These are phyloP conservation scores for Natrix natrix DNA, from an alignment of 2,797 vertebrate genomes.

Conservation along the genomic window DNA sequence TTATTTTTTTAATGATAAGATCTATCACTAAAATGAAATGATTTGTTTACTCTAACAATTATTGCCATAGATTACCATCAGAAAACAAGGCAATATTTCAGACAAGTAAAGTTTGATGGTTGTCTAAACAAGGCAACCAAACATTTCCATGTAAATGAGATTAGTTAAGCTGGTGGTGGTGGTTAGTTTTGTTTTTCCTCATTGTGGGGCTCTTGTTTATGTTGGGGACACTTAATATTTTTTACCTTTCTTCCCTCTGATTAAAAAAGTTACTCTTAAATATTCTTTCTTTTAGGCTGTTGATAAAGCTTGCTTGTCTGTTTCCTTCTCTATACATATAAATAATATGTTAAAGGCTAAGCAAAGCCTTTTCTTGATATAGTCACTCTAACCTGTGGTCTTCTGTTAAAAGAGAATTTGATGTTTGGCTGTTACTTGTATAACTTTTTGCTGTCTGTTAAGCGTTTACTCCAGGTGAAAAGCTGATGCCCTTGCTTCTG, in stretches of 20 bases:
- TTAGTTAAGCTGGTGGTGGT: constrained; percentile 7
- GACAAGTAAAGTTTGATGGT: constrained; percentile 50
- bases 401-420: background rate
- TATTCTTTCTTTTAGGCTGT: background rate
- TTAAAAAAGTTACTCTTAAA: background rate
- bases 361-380: background rate
- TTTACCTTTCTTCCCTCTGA: background rate
- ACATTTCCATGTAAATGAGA: constrained; percentile 50
- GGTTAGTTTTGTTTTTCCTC: constrained; percentile 19
- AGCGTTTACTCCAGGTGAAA: background rate
- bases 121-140: constrained; percentile 41
- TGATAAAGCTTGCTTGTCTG: background rate
- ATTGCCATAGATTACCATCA: constrained; percentile 28
- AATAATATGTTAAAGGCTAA: background rate
- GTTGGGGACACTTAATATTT: background rate
- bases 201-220: background rate
- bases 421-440: background rate
- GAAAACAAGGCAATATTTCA: constrained; percentile 45
- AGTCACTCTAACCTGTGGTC: background rate
- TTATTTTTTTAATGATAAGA: background rate
- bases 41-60: constrained; percentile 51
- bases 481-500: background rate
- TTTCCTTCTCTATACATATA: background rate
- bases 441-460: background rate
- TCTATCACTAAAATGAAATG: constrained; percentile 36